phyloP scores from a whole-genome alignment of 1,140 invertebrate genomes.

The Drepana arcuata region DNA sequence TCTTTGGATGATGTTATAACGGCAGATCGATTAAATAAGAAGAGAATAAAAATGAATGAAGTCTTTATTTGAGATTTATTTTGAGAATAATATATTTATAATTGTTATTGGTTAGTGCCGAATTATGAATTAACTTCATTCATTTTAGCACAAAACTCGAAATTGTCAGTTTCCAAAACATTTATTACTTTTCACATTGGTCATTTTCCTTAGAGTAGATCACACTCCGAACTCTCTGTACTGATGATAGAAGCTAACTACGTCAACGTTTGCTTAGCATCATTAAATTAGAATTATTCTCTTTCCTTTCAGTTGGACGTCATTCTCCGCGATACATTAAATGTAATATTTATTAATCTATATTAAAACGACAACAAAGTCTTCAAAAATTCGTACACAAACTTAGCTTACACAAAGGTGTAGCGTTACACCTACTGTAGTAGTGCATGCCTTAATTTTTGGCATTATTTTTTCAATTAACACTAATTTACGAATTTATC shows the following conservation, averaged over 20 bases:
- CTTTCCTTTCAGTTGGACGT: conserved; percentile 21
- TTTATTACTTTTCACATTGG: conserved; percentile 68
- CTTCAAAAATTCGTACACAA: conserved; percentile 64
- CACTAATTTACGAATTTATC: conserved; percentile 32
- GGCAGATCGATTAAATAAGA: no score
- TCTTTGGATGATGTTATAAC: no score
- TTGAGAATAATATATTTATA: conserved; percentile 1
- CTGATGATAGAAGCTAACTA: conserved; percentile 1
- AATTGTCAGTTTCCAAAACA: conserved; percentile 50
- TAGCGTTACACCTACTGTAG: neutral
- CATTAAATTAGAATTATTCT: no score
- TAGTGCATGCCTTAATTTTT: conserved; percentile 16
- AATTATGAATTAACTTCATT: conserved; percentile 20
- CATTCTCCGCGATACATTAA: neutral
- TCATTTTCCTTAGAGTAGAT: conserved; percentile 46
- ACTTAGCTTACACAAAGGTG: conserved; percentile 16
- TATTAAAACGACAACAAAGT: conserved; percentile 57
- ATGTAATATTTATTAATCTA: conserved; percentile 7
- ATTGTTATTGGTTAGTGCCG: no score
- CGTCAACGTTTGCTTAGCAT: no score
- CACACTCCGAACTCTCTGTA: conserved; percentile 33
- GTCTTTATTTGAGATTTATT: conserved; percentile 2
- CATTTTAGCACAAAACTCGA: conserved; percentile 23
- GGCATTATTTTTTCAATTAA: conserved; percentile 21
- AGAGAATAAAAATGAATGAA: conserved; percentile 33